Conservation (phyloP, 1,140 invertebrate species). For the Rhopalosiphum padi region DNA sequence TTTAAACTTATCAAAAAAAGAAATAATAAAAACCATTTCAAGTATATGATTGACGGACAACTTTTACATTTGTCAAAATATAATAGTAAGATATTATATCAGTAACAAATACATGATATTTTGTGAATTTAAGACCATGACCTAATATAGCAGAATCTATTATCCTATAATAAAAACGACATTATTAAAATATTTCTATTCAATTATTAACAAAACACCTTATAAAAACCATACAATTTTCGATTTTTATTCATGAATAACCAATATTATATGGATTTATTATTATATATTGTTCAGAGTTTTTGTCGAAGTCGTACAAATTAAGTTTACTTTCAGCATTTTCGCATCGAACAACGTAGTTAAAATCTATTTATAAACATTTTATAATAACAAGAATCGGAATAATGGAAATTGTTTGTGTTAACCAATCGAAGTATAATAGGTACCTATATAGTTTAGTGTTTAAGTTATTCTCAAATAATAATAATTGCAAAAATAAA, state of each 20-base stretch:
- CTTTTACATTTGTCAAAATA: not conserved
- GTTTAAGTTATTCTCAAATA: not conserved
- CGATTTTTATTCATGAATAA: not conserved
- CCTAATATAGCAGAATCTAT: not conserved
- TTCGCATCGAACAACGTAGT: not conserved
- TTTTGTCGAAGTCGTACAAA: not conserved
- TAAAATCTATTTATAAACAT: not conserved
- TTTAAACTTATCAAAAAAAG: not conserved
- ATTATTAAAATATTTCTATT: too few relatives aligned
- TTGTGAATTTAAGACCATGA: not conserved
- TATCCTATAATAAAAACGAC: not conserved
- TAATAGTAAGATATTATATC: not conserved
- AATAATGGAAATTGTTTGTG: not conserved
- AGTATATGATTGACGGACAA: not conserved
- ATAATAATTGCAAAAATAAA: not conserved
- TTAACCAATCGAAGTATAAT: not conserved
- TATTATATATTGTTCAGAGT: not conserved
- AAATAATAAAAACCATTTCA: not conserved
- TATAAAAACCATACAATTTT: not conserved
- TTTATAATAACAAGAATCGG: not conserved
- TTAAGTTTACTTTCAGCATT: not conserved
- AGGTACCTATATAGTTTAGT: not conserved
- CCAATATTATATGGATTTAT: not conserved
- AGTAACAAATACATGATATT: not conserved
- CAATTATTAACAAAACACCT: not conserved